Percentiles rank a stretch among this genome's conserved stretches.
Conservation (phyloP, 1,140 invertebrate species). For the Brachionus angularis region DNA sequence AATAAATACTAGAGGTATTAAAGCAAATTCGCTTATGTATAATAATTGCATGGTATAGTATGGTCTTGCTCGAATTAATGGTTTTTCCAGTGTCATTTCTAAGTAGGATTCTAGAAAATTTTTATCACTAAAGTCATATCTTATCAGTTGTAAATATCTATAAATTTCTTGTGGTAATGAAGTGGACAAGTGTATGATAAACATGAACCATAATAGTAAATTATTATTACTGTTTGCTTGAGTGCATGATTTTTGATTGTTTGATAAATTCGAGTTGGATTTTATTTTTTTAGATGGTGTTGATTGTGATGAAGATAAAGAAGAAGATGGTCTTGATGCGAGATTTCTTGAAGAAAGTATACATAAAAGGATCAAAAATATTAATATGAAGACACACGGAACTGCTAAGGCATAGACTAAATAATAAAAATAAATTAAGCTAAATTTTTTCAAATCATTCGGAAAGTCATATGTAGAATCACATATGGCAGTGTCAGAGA, state of each 20-base stretch:
- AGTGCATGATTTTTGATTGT: too few species aligned
- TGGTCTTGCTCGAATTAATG: not conserved
- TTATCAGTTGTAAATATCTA: not conserved
- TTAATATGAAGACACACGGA: not conserved
- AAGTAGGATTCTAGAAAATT: not conserved
- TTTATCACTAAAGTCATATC: not conserved
- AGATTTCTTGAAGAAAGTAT: too few species aligned
- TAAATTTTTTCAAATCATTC: not conserved
- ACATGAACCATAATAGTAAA: conserved; percentile 1
- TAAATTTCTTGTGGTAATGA: conserved; percentile 29
- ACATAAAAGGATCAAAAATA: not conserved
- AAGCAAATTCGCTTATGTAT: conserved; percentile 13
- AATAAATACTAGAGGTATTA: conserved; percentile 20
- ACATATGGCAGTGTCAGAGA: not conserved
- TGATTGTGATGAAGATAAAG: too few species aligned
- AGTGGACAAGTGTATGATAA: not conserved
- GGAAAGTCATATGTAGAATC: conserved; percentile 35
- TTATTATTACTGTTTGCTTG: not conserved
- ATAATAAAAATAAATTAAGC: conserved; percentile 9
- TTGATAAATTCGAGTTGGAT: too few species aligned
- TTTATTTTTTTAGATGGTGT: too few species aligned
- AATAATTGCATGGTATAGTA: conserved; percentile 35
- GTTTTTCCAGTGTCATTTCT: not conserved
- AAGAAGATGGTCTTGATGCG: not conserved
- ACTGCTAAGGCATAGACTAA: conserved; percentile 14